These are phyloP conservation scores for Acrocephalus scirpaceus DNA, from an alignment of 2,797 vertebrate genomes.

Conservation along the genomic window DNA sequence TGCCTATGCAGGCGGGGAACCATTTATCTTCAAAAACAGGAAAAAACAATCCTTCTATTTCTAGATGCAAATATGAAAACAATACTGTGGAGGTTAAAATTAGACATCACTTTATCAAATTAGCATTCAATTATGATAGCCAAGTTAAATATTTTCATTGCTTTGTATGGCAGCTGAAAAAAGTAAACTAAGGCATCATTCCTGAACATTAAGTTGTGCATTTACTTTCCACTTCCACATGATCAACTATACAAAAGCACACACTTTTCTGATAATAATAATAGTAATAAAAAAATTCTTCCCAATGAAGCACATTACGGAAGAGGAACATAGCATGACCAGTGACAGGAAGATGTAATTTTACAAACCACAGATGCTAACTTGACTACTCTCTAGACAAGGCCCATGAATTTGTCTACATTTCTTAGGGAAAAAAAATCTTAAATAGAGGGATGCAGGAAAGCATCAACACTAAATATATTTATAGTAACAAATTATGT, in stretches of 20 bases:
- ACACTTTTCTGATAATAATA: background rate
- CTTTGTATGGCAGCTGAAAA: background rate
- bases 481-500: background rate
- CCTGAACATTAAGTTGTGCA: background rate
- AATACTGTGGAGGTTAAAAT: background rate
- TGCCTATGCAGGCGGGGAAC: background rate
- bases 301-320: background rate
- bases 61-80: background rate
- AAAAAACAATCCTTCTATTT: background rate
- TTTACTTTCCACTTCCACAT: background rate
- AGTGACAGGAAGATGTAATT: conserved; percentile 13
- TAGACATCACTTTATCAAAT: background rate
- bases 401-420: background rate
- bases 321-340: background rate
- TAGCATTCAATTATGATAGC: background rate
- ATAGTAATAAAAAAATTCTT: background rate
- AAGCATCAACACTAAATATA: background rate
- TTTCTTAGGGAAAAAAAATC: background rate
- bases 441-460: background rate
- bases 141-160: background rate
- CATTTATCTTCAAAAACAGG: background rate
- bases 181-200: background rate
- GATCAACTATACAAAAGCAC: background rate
- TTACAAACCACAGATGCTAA: background rate
- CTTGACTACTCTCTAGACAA: background rate